Conservation (phyloP, 2,888 invertebrate species). For the Oscheius onirici region DNA sequence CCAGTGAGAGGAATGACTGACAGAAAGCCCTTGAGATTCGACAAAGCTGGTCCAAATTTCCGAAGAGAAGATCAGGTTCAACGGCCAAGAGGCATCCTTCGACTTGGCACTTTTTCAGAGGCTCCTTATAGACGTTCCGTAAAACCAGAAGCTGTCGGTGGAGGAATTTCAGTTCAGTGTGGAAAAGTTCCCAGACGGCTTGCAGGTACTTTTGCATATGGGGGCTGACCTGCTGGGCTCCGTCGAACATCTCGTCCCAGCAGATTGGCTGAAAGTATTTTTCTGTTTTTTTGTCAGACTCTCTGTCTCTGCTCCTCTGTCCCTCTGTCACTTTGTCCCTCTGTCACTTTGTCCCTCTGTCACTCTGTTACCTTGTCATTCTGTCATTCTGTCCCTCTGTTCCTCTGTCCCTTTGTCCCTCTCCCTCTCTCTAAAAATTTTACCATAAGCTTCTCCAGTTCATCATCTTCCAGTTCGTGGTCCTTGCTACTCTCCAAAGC, state of each 20-base stretch:
- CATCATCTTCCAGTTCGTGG: constrained; percentile 67
- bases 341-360: too few relatives aligned
- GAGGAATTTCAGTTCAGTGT: constrained; percentile 77
- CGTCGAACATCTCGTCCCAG: constrained; percentile 68
- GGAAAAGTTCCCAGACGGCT: constrained; percentile 77
- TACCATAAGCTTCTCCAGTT: constrained; percentile 66
- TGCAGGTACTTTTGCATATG: constrained; percentile 52
- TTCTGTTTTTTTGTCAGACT: not conserved
- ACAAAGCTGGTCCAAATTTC: constrained; percentile 76
- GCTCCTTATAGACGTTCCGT: constrained; percentile 78
- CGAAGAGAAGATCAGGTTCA: constrained; percentile 78
- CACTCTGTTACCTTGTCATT: too few relatives aligned
- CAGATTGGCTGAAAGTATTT: constrained; percentile 53
- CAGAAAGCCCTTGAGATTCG: constrained; percentile 59
- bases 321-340: too few relatives aligned
- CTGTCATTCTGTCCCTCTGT: too few relatives aligned
- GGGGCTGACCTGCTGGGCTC: constrained; percentile 37
- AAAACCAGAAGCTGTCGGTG: constrained; percentile 78
- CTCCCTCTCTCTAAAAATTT: too few relatives aligned
- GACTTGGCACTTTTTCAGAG: constrained; percentile 78
- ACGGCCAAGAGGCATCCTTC: constrained; percentile 78
- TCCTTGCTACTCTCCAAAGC: constrained; percentile 66
- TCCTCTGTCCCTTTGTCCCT: too few relatives aligned
- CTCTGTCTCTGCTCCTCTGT: too few relatives aligned
- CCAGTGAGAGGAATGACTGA: constrained; percentile 64